Percentiles rank a stretch among this genome's conserved stretches.
Evolutionary conservation across 35 echinoderm and acorn worm species (phyloP).

Genomic region (Stichopus chloronotus): DNA sequence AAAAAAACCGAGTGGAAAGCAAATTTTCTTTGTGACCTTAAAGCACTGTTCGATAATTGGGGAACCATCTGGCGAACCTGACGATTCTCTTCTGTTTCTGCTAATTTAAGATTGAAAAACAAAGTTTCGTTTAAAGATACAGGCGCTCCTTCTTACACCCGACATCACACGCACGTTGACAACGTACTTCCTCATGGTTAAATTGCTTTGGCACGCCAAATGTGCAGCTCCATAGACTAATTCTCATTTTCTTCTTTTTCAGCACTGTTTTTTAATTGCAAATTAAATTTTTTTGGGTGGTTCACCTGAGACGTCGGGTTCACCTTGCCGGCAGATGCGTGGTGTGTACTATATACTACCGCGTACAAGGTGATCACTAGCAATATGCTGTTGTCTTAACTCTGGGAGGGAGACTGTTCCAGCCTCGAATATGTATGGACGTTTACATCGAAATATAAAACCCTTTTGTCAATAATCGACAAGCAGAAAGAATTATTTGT

Average conservation of each 20-base stretch:
- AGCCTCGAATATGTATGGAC: no score
- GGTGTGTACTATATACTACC: background rate
- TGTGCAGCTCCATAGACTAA: background rate
- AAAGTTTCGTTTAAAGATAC: background rate
- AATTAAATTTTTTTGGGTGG: background rate
- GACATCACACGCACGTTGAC: background rate
- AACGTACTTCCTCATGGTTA: background rate
- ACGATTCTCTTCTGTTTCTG: background rate
- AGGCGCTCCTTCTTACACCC: background rate
- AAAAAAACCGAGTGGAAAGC: no score
- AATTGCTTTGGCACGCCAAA: slow-evolving; percentile 23
- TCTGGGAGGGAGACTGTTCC: no score
- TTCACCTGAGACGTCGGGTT: background rate
- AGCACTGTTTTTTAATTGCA: background rate
- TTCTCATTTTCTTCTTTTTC: background rate
- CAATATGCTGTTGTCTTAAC: no score
- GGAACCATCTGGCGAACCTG: slow-evolving; percentile 4
- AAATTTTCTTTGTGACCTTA: background rate
- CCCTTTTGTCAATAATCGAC: no score
- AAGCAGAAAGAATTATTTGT: no score
- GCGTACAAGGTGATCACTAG: no score
- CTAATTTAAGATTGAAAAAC: slow-evolving; percentile 1
- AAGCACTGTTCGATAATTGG: background rate
- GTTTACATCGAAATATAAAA: no score
- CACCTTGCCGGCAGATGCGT: background rate